Conservation (phyloP, 2,113 vertebrate species). For the Riparia riparia region DNA sequence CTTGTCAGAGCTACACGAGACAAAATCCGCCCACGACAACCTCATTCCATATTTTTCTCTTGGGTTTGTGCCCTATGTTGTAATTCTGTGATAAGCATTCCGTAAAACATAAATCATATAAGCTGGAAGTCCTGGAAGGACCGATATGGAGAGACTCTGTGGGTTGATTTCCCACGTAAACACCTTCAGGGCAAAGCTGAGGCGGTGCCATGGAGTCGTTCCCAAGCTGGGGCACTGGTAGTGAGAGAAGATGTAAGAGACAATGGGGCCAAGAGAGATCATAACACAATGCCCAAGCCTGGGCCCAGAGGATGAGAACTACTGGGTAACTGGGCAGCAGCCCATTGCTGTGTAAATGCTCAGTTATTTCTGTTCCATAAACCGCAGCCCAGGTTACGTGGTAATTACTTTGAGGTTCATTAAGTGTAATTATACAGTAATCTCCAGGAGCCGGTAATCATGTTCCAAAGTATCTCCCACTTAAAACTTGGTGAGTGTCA, state of each 20-base stretch:
- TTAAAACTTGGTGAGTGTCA: conserved; percentile 25
- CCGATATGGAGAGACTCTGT: background rate
- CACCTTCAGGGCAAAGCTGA: background rate
- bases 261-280: background rate
- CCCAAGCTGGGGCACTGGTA: background rate
- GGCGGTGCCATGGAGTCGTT: background rate
- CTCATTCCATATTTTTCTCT: background rate
- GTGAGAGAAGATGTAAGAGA: background rate
- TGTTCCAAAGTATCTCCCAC: conserved; percentile 63
- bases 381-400: conserved; percentile 49
- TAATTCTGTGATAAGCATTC: background rate
- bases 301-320: conserved; percentile 36
- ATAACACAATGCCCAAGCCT: background rate
- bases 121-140: background rate
- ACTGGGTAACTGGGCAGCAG: conserved; percentile 52
- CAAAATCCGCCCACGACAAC: background rate
- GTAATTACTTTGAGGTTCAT: conserved; percentile 72
- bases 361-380: conserved; percentile 64
- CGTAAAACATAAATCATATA: background rate
- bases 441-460: conserved; percentile 65
- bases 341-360: conserved; percentile 47
- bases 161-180: background rate
- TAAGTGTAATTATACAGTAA: conserved; percentile 72
- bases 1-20: background rate
- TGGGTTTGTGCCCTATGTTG: background rate